Base-by-base conservation (phyloP, 2,113 vertebrate genomes). In the Cyphomyrus plagiostoma region DNA sequence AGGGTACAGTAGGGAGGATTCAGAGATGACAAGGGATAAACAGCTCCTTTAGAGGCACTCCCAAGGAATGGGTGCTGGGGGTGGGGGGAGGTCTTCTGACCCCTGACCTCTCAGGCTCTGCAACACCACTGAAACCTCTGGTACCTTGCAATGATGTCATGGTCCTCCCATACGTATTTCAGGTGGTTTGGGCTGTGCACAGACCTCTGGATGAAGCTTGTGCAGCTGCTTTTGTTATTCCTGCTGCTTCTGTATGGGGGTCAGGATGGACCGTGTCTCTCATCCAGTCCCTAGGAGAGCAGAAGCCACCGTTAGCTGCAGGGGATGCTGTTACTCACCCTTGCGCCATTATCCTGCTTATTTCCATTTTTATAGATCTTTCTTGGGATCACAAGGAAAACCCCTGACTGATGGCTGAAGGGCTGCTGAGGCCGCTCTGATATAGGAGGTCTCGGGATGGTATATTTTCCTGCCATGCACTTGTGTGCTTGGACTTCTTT, bases 351-450 rank as follows among this genome's bases (percentile, higher is more conserved):
- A 80, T 80, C 74, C 5, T 80, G 74, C 74, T 80, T 15, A 39
- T 80, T 80, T 80, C 35, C 74, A 42, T 80, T 80, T 80, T 80
- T 80, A 80, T 80, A 80, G 74, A 80, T 80, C 74, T 80, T 80
- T 80, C 74, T 80, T 19, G 35, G 74, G 74, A 80, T 80, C 74
- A 2, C 35, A n/a, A 17, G 74, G 74, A 80, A 80, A 42, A 42
- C 35, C 30, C 35, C 7, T 35, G 35, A 19, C 74, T 80, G 74
- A 80, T 39, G 26, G 70, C 26, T 74, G 26, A 35, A 74, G 66
- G 66, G 66, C 66, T 26, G 62, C 26, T 9, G 10, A 77, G 70
- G 70, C 30, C 13, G 1, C 70, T 77, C 39, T 77, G 70, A 80
- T 19, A 80, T 42, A 17, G 13, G 2, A 17, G 13, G 2, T 42